These are phyloP conservation scores for Sebastes elongatus DNA, from an alignment of 2,797 vertebrate genomes.

Conservation along the genomic window DNA sequence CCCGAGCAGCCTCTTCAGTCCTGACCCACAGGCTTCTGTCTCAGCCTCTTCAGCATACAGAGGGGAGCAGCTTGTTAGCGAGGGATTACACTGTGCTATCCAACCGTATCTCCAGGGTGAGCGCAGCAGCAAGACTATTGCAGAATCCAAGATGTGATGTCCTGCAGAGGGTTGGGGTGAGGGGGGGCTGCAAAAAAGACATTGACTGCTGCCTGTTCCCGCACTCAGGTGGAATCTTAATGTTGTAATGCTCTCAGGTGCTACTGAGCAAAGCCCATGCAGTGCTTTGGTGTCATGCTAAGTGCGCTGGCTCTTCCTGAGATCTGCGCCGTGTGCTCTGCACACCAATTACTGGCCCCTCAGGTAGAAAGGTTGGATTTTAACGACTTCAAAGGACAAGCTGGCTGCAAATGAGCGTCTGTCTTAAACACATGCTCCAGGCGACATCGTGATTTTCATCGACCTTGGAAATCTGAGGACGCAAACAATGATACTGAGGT, in stretches of 20 bases:
- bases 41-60: slow-evolving; percentile 25
- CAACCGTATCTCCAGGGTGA: slow-evolving; percentile 14
- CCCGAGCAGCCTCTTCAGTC: slow-evolving; percentile 6
- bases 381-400: slow-evolving; percentile 51
- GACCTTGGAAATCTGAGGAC: slow-evolving; percentile 41
- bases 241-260: slow-evolving; percentile 41
- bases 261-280: slow-evolving; percentile 24
- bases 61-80: slow-evolving; percentile 24
- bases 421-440: slow-evolving; percentile 25
- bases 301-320: slow-evolving; percentile 46
- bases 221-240: slow-evolving; percentile 62
- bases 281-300: slow-evolving; percentile 40
- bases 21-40: slow-evolving; percentile 12
- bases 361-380: slow-evolving; percentile 50
- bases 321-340: slow-evolving; percentile 41
- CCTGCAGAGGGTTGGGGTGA: not conserved
- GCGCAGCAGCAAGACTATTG: not conserved
- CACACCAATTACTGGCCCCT: slow-evolving; percentile 60
- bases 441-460: slow-evolving; percentile 28
- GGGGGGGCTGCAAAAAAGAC: not conserved
- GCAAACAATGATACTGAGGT: not conserved
- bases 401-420: slow-evolving; percentile 48
- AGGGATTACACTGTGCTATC: slow-evolving; percentile 23
- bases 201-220: slow-evolving; percentile 35
- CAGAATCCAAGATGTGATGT: slow-evolving; percentile 32